Percentiles rank a stretch among this genome's conserved stretches.
These are phyloP conservation scores for Pyxicephalus adspersus DNA, from an alignment of 2,113 vertebrate species.

Conservation along the genomic window DNA sequence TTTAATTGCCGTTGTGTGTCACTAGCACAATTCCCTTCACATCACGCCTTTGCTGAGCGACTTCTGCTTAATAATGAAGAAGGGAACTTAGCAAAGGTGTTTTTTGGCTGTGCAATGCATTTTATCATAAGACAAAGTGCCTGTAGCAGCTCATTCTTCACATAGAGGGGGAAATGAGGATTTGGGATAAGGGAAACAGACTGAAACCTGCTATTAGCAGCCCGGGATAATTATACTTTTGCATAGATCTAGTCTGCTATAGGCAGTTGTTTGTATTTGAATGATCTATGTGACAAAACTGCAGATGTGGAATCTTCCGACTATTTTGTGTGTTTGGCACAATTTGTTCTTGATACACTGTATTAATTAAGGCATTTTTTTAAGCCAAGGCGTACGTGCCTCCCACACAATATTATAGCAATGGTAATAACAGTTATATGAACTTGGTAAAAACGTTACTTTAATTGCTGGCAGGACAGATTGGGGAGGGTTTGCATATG, in stretches of 20 bases:
- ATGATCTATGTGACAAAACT: constrained; percentile 22
- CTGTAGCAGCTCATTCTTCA: background rate
- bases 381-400: constrained; percentile 6
- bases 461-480: background rate
- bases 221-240: constrained; percentile 30
- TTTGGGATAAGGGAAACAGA: background rate
- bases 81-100: background rate
- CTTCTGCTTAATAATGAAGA: background rate
- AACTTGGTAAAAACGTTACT: background rate
- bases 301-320: constrained; percentile 20
- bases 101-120: too few relatives aligned
- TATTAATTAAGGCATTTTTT: constrained; percentile 47
- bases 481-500: too few relatives aligned
- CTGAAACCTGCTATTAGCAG: constrained; percentile 6
- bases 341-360: constrained; percentile 27
- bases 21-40: background rate
- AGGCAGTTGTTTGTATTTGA: constrained; percentile 27
- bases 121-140: background rate
- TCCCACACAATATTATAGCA: constrained; percentile 35
- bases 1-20: constrained; percentile 3
- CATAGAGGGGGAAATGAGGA: background rate
- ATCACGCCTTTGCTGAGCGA: background rate
- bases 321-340: constrained; percentile 25
- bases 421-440: constrained; percentile 35
- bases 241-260: background rate